Evolutionary conservation across 2,888 invertebrate genomes (phyloP).

Genomic region (Sinelater perroti): DNA sequence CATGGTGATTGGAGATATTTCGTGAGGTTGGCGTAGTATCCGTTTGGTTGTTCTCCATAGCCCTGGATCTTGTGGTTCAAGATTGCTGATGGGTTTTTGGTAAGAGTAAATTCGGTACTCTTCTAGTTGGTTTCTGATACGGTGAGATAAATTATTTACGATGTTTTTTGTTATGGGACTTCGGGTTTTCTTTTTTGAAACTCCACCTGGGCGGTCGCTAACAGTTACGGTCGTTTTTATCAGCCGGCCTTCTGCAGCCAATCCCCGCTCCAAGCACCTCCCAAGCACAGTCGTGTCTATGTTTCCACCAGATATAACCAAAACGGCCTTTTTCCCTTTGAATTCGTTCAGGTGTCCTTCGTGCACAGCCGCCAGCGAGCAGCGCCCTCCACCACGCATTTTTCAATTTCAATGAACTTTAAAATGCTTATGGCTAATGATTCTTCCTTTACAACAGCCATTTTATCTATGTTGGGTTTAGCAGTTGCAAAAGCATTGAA

Average conservation of each 20-base stretch:
- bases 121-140: no score
- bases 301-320: conserved; percentile 83
- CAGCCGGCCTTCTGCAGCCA: conserved; percentile 82
- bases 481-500: conserved; percentile 85
- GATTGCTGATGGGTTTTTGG: no score
- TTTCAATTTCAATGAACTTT: conserved; percentile 81
- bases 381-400: conserved; percentile 94
- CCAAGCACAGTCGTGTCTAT: conserved; percentile 88
- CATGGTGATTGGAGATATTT: no score
- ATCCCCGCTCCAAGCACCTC: conserved; percentile 81
- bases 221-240: conserved; percentile 76
- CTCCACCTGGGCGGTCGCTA: conserved; percentile 83
- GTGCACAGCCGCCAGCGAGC: conserved; percentile 82
- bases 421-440: conserved; percentile 85
- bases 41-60: no score
- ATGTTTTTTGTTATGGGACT: no score
- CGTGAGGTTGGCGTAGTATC: no score
- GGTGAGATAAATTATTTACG: no score
- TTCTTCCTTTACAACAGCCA: conserved; percentile 83
- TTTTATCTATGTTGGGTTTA: conserved; percentile 76
- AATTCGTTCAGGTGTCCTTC: conserved; percentile 83
- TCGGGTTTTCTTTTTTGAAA: no score
- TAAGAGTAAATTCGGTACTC: no score
- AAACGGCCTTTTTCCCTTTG: conserved; percentile 83
- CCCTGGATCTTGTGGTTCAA: no score